These are phyloP conservation scores for Thamnophis elegans DNA, from an alignment of 2,797 vertebrate species.

Conservation along the genomic window DNA sequence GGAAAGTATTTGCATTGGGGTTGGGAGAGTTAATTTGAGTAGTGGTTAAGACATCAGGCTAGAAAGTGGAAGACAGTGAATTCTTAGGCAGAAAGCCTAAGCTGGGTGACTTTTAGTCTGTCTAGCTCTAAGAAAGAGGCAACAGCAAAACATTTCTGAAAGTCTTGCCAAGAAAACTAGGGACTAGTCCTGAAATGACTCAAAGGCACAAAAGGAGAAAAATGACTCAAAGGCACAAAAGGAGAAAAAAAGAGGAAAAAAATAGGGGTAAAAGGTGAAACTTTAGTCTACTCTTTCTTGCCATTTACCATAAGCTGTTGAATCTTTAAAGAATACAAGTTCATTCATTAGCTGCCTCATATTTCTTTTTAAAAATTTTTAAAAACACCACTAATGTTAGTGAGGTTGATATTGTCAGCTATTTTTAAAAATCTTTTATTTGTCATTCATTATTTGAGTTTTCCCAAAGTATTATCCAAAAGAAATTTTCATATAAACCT, in stretches of 20 bases:
- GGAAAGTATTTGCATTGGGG: background rate
- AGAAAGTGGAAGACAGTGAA: background rate
- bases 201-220: background rate
- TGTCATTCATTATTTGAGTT: background rate
- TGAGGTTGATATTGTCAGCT: background rate
- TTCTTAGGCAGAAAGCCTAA: background rate
- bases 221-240: background rate
- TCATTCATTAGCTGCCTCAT: background rate
- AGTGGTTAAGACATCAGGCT: background rate
- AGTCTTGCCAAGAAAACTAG: background rate
- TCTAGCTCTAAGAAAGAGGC: background rate
- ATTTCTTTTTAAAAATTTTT: background rate
- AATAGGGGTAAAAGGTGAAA: background rate
- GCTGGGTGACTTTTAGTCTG: background rate
- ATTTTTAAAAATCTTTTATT: background rate
- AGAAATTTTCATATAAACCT: slow-evolving; percentile 3
- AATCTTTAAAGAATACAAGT: background rate
- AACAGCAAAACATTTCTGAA: background rate
- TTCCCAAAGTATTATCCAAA: slow-evolving; percentile 5
- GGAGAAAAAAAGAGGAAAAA: background rate
- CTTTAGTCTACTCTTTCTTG: background rate
- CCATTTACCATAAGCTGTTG: background rate
- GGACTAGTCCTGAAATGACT: background rate
- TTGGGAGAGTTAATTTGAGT: background rate
- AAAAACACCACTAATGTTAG: background rate